Evolutionary conservation across 2,888 invertebrate genomes (phyloP), one percentile per base, ranked within the genome.

Genomic region (Pheosia tremula): DNA sequence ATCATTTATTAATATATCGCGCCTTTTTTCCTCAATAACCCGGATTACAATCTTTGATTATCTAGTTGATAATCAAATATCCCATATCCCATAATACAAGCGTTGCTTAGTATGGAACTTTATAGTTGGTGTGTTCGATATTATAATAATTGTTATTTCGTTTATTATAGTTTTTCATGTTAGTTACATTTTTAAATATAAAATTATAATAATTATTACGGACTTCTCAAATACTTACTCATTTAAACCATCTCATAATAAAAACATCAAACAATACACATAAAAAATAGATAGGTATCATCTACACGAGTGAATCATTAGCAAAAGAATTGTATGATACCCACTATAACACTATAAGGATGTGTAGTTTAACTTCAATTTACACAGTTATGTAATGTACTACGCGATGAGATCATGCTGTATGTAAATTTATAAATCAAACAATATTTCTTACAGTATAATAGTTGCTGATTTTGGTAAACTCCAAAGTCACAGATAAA

Each of bases 311-410:
- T 62, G 57, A 63, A 62, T 63, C 60, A 62, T 63, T 58, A 45
- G 58, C 58, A 60, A 58, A 50, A 59, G 55, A 66, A 60, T 49
- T 66, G 64, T 69, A 71, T 54, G 11, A 54, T 38, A 38, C 66
- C 65, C 63, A 67, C 59, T 67, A 67, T 79, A 78, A 83, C 63
- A 67, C 59, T 67, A 67, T 79, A 78, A 83, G 84, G 83, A 87
- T 82, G 83, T 80, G 68, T 75, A 83, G 79, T 87, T 86, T 86
- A 87, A 80, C 80, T 71, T 69, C 79, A 84, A 87, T 88, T 88
- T 87, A 79, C 85, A 81, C 77, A 79, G 78, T 80, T 81, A 79
- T 75, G 74, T 75, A 78, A 74, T 67, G 64, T 54, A 61, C 53
- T 59, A 56, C 52, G 64, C 69, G 79, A 83, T 88, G 88, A 88